These are phyloP conservation scores for Polyploca ridens DNA, from an alignment of 2,888 invertebrate species.

Conservation along the genomic window DNA sequence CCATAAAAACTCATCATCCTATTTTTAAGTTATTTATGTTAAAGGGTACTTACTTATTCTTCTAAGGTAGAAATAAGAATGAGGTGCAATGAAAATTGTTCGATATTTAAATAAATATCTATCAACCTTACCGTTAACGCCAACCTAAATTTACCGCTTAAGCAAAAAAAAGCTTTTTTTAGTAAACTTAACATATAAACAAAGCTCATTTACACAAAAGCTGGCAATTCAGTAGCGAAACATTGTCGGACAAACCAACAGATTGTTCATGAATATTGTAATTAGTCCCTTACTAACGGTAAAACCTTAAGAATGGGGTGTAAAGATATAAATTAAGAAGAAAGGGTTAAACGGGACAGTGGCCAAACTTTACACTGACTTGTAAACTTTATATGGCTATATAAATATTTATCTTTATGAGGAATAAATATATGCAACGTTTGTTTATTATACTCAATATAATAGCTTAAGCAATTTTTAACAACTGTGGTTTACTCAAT, in stretches of 20 bases:
- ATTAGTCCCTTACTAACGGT: conserved; percentile 51
- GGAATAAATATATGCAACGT: conserved; percentile 15
- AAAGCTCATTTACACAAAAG: background rate
- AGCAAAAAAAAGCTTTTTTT: background rate
- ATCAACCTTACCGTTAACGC: background rate
- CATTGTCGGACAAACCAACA: conserved; percentile 32
- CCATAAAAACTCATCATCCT: too few relatives aligned
- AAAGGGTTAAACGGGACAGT: conserved; percentile 59
- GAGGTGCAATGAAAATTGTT: too few relatives aligned
- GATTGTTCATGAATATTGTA: conserved; percentile 55
- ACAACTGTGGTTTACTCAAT: background rate
- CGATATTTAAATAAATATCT: too few relatives aligned
- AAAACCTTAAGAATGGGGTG: conserved; percentile 32
- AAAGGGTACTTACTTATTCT: too few relatives aligned
- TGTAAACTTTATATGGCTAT: conserved; percentile 25
- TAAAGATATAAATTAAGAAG: conserved; percentile 45
- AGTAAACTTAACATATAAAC: background rate
- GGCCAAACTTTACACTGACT: conserved; percentile 56
- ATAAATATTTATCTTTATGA: conserved; percentile 18
- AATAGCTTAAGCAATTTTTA: background rate
- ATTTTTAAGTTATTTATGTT: too few relatives aligned
- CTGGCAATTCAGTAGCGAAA: conserved; percentile 33
- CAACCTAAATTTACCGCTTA: background rate
- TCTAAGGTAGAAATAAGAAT: too few relatives aligned
- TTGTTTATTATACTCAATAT: background rate